Evolutionary conservation across 2,888 invertebrate genomes (phyloP).

Genomic region (Apamea anceps): DNA sequence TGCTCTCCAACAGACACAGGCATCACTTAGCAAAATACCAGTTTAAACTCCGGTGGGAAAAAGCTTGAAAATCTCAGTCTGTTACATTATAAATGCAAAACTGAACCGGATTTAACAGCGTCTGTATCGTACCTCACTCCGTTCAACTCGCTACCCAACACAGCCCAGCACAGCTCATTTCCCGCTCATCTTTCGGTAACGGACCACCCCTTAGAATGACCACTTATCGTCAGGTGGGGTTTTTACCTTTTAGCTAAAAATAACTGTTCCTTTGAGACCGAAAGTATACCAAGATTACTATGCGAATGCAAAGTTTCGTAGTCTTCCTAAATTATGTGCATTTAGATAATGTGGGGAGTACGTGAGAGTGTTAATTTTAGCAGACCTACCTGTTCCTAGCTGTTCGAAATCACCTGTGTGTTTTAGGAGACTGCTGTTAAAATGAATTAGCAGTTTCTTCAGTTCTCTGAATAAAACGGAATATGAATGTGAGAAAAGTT

Average conservation of each 20-base stretch:
- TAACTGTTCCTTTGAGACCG: conserved; percentile 63
- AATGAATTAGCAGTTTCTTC: neutral
- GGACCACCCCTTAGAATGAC: conserved; percentile 38
- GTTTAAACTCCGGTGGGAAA: neutral
- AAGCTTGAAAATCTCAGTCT: conserved; percentile 23
- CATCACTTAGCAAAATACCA: conserved; percentile 16
- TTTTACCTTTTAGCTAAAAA: conserved; percentile 65
- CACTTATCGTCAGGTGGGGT: conserved; percentile 68
- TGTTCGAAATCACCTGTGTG: conserved; percentile 36
- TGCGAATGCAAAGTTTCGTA: conserved; percentile 51
- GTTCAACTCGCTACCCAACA: neutral
- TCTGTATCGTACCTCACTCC: neutral
- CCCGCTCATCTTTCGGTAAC: conserved; percentile 35
- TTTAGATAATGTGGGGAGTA: conserved; percentile 51
- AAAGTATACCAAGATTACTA: conserved; percentile 57
- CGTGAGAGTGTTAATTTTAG: conserved; percentile 42
- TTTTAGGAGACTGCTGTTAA: neutral
- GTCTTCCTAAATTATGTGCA: conserved; percentile 60
- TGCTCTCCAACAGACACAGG: neutral
- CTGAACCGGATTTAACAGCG: conserved; percentile 19
- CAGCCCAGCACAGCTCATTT: conserved; percentile 13
- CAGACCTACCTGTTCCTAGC: conserved; percentile 9
- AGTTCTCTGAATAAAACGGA: neutral
- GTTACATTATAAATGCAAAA: conserved; percentile 35
- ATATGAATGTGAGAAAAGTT: neutral